phyloP scores from a whole-genome alignment of 2,797 vertebrate genomes.

The Otus scops region DNA sequence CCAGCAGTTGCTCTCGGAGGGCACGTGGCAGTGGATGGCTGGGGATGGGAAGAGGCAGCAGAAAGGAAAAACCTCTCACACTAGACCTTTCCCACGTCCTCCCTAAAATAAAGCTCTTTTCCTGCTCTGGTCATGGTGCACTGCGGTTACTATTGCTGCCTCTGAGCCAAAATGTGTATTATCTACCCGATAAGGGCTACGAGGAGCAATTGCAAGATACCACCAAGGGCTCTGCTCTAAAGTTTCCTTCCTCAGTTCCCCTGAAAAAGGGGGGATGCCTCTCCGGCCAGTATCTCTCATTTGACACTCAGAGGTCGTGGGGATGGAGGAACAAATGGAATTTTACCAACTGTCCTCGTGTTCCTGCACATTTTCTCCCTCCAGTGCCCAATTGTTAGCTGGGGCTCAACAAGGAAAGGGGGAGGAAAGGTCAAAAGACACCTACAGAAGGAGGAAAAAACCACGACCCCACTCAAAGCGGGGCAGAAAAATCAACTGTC shows the following conservation, averaged over 20 bases:
- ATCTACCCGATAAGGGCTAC: not conserved
- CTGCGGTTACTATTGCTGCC: accelerated
- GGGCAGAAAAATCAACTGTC: not conserved
- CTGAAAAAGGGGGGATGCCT: not conserved
- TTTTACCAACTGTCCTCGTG: not conserved
- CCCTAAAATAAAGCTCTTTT: not conserved
- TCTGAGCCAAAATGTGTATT: not conserved
- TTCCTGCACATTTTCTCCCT: not conserved
- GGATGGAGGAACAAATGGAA: not conserved
- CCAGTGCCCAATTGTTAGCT: not conserved
- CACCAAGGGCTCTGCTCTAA: not conserved
- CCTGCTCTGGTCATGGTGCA: accelerated
- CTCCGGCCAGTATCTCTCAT: not conserved
- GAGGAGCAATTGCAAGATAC: not conserved
- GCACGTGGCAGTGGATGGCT: not conserved
- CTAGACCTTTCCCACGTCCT: not conserved
- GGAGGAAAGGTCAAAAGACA: not conserved
- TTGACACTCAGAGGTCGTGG: not conserved
- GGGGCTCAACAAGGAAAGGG: not conserved
- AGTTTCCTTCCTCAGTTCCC: not conserved
- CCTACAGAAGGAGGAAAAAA: not conserved
- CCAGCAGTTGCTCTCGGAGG: not conserved
- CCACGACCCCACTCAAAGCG: not conserved
- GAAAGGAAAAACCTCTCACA: not conserved
- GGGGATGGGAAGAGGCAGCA: not conserved